Evolutionary conservation across 2,888 invertebrate genomes (phyloP), one percentile per base, ranked within the genome.

Genomic region (Periphyllus acericola): DNA sequence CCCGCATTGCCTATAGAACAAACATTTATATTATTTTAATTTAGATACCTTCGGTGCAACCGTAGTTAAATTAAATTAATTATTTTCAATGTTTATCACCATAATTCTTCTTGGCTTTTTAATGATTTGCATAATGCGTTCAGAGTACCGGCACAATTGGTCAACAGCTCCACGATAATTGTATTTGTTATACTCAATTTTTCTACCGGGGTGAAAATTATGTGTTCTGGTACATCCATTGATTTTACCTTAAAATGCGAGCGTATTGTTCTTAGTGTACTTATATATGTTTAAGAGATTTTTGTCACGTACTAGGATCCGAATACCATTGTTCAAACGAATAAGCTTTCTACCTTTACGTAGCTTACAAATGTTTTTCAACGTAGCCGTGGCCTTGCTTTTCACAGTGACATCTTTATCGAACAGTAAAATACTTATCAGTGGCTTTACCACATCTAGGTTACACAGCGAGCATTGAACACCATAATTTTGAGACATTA

Each of bases 281-380:
- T 25, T 3, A 25, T 0, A 34, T 1, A 3, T 5, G 8, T 71
- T 5, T 5, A 82, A 71, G 40, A 68, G 46, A 71, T 32, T 71
- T 21, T 32, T 21, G 4, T 1, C 0, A 40, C 52, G 21, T 66
- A 87, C 87, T 66, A 87, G 21, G 4, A 74, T 66, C 17, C 40
- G 40, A 19, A 87, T 74, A 1, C 80, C 87, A 6, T 80, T 46
- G 3, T 25, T 66, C 21, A 80, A 6, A 0, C 87, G 87, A 11
- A 87, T 74, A 32, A 87, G 80, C 25, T 87, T 81, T 40, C 87
- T 60, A 19, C 87, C 87, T 66, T 5, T 87, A 5, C 19, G 55
- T 5, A 87, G 6, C 9, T 74, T 55, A 2, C 81, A 40, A 25
- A 87, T 66, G 25, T 81, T 81, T 1, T 11, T 17, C 32, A 87